Evolutionary conservation across 2,797 vertebrate genomes (phyloP), one percentile per base, ranked within the genome.

Genomic region (Hydrocynus forskahlii): DNA sequence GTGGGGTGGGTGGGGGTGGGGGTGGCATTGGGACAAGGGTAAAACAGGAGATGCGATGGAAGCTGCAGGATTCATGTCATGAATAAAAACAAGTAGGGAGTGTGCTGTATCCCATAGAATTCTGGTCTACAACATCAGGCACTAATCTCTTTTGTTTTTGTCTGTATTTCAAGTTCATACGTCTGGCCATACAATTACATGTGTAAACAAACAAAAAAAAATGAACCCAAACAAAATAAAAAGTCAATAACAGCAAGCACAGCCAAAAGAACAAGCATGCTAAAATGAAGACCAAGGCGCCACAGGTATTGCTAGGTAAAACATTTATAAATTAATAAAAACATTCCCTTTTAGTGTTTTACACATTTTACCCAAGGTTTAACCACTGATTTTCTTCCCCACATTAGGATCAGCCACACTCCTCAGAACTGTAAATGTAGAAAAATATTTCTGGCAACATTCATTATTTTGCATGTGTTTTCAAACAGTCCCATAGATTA

Each of bases 281-380:
- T 67, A 48, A 43, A 81, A 91, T 88, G 87, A 76, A 90, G 84
- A 71, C 79, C 69, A 88, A 88, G 88, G 88, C 85, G 74, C 80
- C 54, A 7, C 68, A 45, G 5, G 82, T 93, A 91, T 93, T 94
- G 92, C 92, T 92, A 92, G 91, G 89, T 93, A 94, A 95, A 92
- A 88, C 93, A 88, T 94, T 94, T 95, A 94, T 95, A 95, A 95
- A 95, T 95, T 93, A 95, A 95, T 94, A 94, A 91, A 94, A 94
- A 94, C 92, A 93, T 93, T 94, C 94, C 94, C 94, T 95, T 95
- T 91, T 92, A 92, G 92, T 94, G 92, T 94, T 93, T 88, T 87
- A 91, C 92, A 92, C 88, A 78, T 87, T 90, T 88, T 83, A 60
- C 85, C 81, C 77, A 87, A 88, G 85, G 86, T 85, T 85, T 86